Evolutionary conservation across 2,797 vertebrate genomes (phyloP).

Genomic region (Micrastur ruficollis): DNA sequence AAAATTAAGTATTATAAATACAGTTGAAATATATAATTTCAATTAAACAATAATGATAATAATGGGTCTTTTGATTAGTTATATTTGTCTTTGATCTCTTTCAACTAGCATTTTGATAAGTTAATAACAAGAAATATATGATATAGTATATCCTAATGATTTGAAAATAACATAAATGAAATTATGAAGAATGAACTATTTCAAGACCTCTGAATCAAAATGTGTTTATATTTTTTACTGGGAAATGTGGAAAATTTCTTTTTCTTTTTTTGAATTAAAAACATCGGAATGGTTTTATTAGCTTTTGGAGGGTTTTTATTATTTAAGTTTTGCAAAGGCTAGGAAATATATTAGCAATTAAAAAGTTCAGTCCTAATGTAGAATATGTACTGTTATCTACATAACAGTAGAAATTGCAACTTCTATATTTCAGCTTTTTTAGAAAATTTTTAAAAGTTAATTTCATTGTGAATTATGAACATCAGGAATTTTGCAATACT

Average conservation of each 20-base stretch:
- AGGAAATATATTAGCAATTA: background rate
- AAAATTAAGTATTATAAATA: background rate
- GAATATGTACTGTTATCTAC: background rate
- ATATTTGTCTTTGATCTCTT: background rate
- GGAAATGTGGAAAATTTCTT: background rate
- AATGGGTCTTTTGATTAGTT: background rate
- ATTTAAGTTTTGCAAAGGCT: background rate
- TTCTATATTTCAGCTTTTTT: background rate
- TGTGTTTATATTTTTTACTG: background rate
- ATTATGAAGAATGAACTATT: background rate
- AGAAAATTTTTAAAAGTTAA: background rate
- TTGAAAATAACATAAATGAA: background rate
- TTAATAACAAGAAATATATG: background rate
- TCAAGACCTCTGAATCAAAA: background rate
- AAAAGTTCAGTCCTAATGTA: background rate
- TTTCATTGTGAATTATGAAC: background rate
- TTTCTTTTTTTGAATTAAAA: background rate
- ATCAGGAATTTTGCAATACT: background rate
- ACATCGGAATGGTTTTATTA: background rate
- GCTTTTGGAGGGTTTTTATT: background rate
- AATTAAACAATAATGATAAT: background rate
- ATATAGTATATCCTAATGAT: background rate
- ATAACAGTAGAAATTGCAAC: background rate
- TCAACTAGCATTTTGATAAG: background rate
- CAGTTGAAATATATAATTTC: background rate